phyloP scores from a whole-genome alignment of 2,797 vertebrate species.

The Enteromius trimaculatus region DNA sequence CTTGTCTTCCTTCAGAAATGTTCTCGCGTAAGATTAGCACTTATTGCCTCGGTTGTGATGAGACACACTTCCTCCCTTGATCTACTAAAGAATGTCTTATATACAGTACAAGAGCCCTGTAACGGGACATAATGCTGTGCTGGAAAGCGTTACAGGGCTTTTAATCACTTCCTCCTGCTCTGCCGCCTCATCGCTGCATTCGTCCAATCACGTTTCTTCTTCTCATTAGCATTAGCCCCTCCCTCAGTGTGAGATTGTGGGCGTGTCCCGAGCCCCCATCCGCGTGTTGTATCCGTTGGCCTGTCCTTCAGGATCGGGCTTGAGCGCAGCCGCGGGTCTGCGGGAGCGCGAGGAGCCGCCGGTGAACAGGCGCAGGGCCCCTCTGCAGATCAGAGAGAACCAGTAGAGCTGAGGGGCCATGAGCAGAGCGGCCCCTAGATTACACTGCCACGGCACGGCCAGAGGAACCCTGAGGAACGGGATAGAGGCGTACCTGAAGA shows the following conservation, averaged over 20 bases:
- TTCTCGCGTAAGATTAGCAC: conserved; percentile 41
- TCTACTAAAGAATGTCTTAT: conserved; percentile 48
- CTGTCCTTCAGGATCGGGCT: conserved; percentile 65
- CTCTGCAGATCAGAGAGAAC: conserved; percentile 90
- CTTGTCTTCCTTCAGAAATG: conserved; percentile 24
- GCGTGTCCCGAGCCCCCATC: conserved; percentile 70
- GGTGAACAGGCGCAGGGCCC: conserved; percentile 82
- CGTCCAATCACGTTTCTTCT: neutral
- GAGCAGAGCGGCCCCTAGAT: conserved; percentile 84
- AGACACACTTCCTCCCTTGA: conserved; percentile 40
- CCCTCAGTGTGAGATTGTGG: conserved; percentile 73
- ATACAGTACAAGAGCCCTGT: conserved; percentile 31
- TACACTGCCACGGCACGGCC: conserved; percentile 77
- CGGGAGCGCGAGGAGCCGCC: conserved; percentile 71
- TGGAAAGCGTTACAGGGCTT: conserved; percentile 26
- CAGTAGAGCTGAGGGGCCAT: conserved; percentile 92
- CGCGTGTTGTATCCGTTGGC: conserved; percentile 78
- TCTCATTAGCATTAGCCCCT: conserved; percentile 32
- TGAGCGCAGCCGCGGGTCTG: conserved; percentile 20
- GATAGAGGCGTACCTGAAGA: conserved; percentile 75
- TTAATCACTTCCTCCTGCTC: conserved; percentile 25
- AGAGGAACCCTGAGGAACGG: conserved; percentile 78
- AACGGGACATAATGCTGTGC: conserved; percentile 16
- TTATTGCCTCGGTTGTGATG: conserved; percentile 51
- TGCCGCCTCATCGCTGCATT: neutral